Evolutionary conservation across 2,113 vertebrate species (phyloP), one percentile per base, ranked within the genome.

Genomic region (Dissostichus mawsoni): DNA sequence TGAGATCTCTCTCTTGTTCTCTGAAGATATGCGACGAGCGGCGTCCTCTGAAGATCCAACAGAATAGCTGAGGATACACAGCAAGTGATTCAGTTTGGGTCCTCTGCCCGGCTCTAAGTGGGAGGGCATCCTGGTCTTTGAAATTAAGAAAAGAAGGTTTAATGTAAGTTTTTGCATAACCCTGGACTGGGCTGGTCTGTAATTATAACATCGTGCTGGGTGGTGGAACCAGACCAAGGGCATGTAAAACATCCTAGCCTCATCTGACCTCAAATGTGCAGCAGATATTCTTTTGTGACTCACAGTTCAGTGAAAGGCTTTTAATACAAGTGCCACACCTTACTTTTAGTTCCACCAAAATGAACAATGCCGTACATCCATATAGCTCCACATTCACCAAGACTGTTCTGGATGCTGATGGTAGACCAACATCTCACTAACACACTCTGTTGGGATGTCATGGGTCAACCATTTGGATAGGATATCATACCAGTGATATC

Each of bases 31-130:
- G n/a, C 14, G 6, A 14, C 0, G 13, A 58, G 45, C 36, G 0
- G 33, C 45, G 73, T 61, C 59, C 36, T 79, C 57, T 76, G 84
- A 89, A 84, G 82, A 86, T 84, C 78, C 74, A 87, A 75, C 75
- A 69, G 82, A 83, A 84, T 82, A 20, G 16, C 68, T 70, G 47
- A 88, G 55, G 68, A 57, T 56, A 62, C 45, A 73, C 16, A 74
- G 44, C 59, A 70, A 50, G 16, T 72, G 58, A 83, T 78, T 78
- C 65, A 33, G 50, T 69, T 76, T 52, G 55, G 56, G 61, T 74
- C 48, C 44, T 82, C 47, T 29, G 52, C 57, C 72, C 11, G 2
- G 2, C 58, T 68, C 55, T 81, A 71, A 83, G 63, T 67, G 44
- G 50, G 76, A 77, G 53, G 66, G 50, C 17, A 72, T 59, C 52